Base-by-base conservation (phyloP, 2,797 vertebrate genomes). In the Gymnoscopelus microlampas region DNA sequence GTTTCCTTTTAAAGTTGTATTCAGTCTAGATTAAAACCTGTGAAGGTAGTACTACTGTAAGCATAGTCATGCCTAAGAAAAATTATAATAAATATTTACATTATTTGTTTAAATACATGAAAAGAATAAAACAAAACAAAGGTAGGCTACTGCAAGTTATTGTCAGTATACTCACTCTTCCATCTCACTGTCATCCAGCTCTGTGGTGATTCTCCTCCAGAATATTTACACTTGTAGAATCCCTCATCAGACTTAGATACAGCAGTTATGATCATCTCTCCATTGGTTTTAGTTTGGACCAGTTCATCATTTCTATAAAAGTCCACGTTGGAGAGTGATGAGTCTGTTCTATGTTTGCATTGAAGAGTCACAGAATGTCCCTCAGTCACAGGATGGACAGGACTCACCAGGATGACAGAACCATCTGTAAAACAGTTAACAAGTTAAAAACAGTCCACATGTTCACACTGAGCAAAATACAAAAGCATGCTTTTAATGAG, bases 171-270 rank as follows among this genome's bases (percentile, higher is more conserved):
- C 70, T 68, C 19, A 80, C 81, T 29, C 26, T 29, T 1, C 26
- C 26, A 2, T 55, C 19, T 66, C 0, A 81, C 57, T 12, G 64
- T 29, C 67, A 85, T 53, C 83, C 79, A 80, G 4, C 85, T 88
- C 68, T 77, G 11, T 9, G 10, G 1, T 0, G 87, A 87, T 9
- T 3, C 24, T 29, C n/a, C 8, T 10, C 19, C 32, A 48, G 75
- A 49, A 48, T 12, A 0, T 51, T 26, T 0, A 63, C 85, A 88
- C 54, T 19, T 67, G 57, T 86, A 86, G 55, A 85, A 78, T 4
- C 81, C 84, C 54, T 86, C 71, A 47, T 87, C 57, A 63, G 84
- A 78, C 72, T 70, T 64, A 3, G 65, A 78, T 44, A 74, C 77
- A 14, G 64, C 66, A 74, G 76, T 59, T 64, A 88, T 85, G 0